Evolutionary conservation across 2,113 vertebrate genomes (phyloP).

Genomic region (Sinocyclocheilus anshuiensis): DNA sequence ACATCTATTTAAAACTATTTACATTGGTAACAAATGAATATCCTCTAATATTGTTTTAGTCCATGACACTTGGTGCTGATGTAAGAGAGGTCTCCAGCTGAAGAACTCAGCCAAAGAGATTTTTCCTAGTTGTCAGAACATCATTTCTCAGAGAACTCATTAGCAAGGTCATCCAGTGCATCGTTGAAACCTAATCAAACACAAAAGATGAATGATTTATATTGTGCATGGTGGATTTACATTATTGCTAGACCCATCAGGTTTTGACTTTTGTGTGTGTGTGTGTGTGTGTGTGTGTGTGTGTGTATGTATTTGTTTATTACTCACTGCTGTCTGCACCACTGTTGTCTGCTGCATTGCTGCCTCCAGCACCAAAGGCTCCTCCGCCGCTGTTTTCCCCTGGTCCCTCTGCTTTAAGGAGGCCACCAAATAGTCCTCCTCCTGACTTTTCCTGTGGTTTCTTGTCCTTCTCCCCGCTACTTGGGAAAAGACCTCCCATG

Average conservation of each 20-base stretch:
- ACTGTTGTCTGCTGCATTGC: not conserved
- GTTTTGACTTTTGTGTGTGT: not conserved
- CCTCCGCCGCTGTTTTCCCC: not conserved
- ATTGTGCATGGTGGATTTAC: not conserved
- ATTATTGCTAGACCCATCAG: not conserved
- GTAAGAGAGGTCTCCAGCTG: not conserved
- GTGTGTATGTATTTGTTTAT: not conserved
- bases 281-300: not conserved
- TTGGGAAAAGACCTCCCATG: constrained; percentile 47
- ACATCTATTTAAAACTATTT: not conserved
- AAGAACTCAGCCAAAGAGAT: not conserved
- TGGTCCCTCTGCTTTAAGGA: constrained; percentile 49
- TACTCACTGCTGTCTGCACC: constrained; percentile 4
- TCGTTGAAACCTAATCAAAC: constrained; percentile 50
- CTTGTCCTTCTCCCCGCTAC: constrained; percentile 36
- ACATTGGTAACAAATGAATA: constrained; percentile 13
- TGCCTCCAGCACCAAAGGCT: not conserved
- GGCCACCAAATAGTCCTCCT: constrained; percentile 57
- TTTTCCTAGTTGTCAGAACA: not conserved
- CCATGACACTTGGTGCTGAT: not conserved
- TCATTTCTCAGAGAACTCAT: not conserved
- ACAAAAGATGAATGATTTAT: not conserved
- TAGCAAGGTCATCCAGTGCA: constrained; percentile 47
- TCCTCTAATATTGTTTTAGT: not conserved
- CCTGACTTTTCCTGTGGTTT: constrained; percentile 47